These are phyloP conservation scores for Porites lobata DNA, from an alignment of 92 coral and sea anemone species.

Conservation along the genomic window DNA sequence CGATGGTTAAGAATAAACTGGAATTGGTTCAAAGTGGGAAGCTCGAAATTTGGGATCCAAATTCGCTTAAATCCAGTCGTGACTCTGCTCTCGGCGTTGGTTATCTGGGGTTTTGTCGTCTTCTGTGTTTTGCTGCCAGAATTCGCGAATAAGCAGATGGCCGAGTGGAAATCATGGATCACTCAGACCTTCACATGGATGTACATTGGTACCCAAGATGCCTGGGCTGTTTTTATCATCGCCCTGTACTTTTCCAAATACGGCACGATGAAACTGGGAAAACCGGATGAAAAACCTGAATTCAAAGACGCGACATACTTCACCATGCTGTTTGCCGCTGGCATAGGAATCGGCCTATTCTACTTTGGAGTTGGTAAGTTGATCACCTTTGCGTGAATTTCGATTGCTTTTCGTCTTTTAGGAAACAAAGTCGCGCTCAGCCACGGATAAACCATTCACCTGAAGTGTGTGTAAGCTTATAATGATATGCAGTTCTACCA, in stretches of 20 bases:
- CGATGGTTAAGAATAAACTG: constrained; percentile 47
- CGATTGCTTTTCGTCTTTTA: not conserved
- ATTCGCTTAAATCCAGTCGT: constrained; percentile 85
- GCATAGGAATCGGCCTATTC: constrained; percentile 92
- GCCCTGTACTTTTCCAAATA: constrained; percentile 91
- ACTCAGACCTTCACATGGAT: constrained; percentile 89
- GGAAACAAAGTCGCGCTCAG: not conserved
- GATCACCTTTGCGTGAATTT: not conserved
- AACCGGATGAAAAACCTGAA: constrained; percentile 95
- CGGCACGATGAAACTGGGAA: constrained; percentile 87
- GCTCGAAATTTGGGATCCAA: constrained; percentile 31
- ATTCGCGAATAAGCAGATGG: constrained; percentile 64
- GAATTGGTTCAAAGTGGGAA: constrained; percentile 57
- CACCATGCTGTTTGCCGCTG: constrained; percentile 97
- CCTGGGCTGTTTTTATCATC: constrained; percentile 92
- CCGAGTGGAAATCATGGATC: constrained; percentile 77
- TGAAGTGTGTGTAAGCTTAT: not conserved
- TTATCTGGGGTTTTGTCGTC: constrained; percentile 89
- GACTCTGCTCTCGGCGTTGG: constrained; percentile 70
- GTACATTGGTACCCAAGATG: constrained; percentile 89
- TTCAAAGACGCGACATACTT: constrained; percentile 91
- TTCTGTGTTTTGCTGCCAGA: constrained; percentile 80
- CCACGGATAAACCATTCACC: not conserved
- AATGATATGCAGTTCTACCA: not conserved
- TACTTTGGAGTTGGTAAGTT: constrained; percentile 83